Conservation (phyloP, 2,888 invertebrate species). For the Ceriagrion tenellum region DNA sequence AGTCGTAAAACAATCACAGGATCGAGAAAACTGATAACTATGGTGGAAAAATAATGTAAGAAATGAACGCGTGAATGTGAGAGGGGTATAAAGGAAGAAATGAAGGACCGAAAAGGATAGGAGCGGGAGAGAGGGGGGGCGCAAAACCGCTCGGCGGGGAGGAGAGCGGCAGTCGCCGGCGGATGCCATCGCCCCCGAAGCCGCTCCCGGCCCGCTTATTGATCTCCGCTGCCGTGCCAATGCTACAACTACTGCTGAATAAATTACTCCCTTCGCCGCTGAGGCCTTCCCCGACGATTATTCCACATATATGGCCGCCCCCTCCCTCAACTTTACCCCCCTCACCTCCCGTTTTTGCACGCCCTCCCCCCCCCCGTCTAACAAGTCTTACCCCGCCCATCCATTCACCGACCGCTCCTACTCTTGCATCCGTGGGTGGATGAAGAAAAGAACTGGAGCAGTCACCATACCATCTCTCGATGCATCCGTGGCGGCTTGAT, state of each 20-base stretch:
- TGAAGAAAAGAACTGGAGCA: background rate
- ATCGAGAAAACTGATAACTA: no score
- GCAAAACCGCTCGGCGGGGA: background rate
- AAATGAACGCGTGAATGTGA: background rate
- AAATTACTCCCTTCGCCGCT: conserved; percentile 48
- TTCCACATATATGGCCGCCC: background rate
- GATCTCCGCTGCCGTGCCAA: conserved; percentile 50
- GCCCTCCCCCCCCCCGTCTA: background rate
- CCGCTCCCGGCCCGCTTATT: conserved; percentile 39
- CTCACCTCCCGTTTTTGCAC: background rate
- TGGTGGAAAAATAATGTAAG: no score
- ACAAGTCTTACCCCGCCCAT: background rate
- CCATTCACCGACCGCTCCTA: background rate
- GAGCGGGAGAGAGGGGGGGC: background rate
- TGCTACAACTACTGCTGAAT: conserved; percentile 65
- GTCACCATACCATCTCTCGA: background rate
- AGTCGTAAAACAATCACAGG: no score
- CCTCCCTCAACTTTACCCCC: background rate
- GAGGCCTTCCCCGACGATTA: conserved; percentile 44
- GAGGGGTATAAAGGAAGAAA: background rate
- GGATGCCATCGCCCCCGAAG: conserved; percentile 28
- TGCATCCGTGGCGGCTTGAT: background rate
- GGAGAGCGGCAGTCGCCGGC: conserved; percentile 15
- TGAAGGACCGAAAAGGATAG: background rate
- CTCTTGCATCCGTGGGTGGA: background rate